phyloP scores from a whole-genome alignment of 1,140 invertebrate species.

The Andrena cerasifolii region DNA sequence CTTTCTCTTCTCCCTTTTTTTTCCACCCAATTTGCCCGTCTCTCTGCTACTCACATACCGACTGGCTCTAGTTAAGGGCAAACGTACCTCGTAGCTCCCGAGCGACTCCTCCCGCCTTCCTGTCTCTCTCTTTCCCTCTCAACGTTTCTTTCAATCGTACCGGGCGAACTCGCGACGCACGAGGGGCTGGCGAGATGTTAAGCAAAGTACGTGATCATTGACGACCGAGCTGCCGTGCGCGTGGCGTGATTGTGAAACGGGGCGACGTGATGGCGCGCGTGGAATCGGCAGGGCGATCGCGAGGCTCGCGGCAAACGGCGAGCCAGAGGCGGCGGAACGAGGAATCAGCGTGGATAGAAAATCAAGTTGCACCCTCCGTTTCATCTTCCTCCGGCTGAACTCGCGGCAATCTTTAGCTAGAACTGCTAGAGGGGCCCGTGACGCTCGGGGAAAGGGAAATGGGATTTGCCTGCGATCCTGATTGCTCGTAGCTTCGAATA shows the following conservation, averaged over 20 bases:
- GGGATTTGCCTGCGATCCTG: conserved; percentile 20
- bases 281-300: conserved; percentile 1
- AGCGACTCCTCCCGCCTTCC: conserved; percentile 23
- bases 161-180: conserved; percentile 28
- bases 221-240: conserved; percentile 37
- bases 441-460: conserved; percentile 3
- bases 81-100: conserved; percentile 44
- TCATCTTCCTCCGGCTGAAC: background rate
- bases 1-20: conserved; percentile 55
- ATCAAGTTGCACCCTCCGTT: conserved; percentile 20
- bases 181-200: conserved; percentile 52
- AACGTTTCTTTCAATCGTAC: conserved; percentile 4
- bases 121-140: conserved; percentile 19
- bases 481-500: conserved; percentile 12
- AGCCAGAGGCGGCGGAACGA: conserved; percentile 9
- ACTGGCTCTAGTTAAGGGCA: conserved; percentile 33
- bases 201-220: conserved; percentile 47
- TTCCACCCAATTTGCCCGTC: conserved; percentile 43
- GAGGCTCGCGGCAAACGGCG: conserved; percentile 6
- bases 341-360: conserved; percentile 41
- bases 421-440: background rate
- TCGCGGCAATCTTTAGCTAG: background rate
- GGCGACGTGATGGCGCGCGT: background rate
- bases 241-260: conserved; percentile 11
- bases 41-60: conserved; percentile 7